Evolutionary conservation across 2,797 vertebrate species (phyloP), one percentile per base, ranked within the genome.

Genomic region (Lepilemur ruficaudatus): DNA sequence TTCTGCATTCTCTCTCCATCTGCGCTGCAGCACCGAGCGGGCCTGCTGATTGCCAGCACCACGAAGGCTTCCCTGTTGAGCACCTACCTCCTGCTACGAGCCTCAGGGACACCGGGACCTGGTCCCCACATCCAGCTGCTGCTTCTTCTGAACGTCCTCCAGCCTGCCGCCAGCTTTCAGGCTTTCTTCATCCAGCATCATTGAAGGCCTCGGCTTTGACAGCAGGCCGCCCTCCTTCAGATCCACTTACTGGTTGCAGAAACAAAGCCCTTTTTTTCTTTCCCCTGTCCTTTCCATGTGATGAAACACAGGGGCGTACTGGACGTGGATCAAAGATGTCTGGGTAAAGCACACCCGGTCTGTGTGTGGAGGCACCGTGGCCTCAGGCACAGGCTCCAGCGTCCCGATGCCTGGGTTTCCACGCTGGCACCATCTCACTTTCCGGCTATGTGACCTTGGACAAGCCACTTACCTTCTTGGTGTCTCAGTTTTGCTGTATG

Each of bases 121-220:
- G 52, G 20, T 32, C 50, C 30, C 76, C 43, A 38, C 73, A 23
- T 10, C 32, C 7, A 57, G 22, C 38, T 48, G 35, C 30, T n/a
- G 28, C 38, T 25, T 43, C 65, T 52, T 35, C 35, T 63, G 4
- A 63, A 70, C 15, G 17, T 28, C 30, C 38, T 41, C 46, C 25
- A 22, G 38, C 3, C 32, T 30, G 9, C 41, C 11, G 30, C 35
- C 30, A 4, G 7, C 50, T 30, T 46, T 35, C 20, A 22, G 23
- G 43, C 25, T 22, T 17, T 70, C 83, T 70, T 23, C 50, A 41
- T 32, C 38, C 43, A 22, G 28, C 59, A 46, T 10, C 59, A 32
- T 1, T 4, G 25, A 85, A 88, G 46, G 38, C 22, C 38, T 61
- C 0, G 0, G 4, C 7, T 52, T 6, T 22, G 17, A 57, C 0